These are phyloP conservation scores for Synanthedon tipuliformis DNA, from an alignment of 2,888 invertebrate species.

Conservation along the genomic window DNA sequence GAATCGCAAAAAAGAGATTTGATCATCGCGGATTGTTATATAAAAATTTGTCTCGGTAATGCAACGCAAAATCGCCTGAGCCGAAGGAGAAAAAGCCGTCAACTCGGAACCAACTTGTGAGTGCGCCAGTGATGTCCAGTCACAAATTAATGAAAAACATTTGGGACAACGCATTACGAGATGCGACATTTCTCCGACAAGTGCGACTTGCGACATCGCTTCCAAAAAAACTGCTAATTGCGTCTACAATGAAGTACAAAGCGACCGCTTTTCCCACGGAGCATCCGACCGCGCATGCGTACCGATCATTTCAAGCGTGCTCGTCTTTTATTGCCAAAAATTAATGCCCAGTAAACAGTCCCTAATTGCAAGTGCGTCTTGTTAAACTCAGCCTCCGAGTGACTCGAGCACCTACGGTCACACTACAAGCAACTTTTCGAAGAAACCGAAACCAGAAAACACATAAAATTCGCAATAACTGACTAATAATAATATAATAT, in stretches of 20 bases:
- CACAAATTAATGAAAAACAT: conserved; percentile 56
- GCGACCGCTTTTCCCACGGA: conserved; percentile 65
- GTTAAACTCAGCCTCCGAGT: conserved; percentile 31
- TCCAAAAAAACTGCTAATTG: conserved; percentile 60
- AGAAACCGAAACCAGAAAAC: conserved; percentile 41
- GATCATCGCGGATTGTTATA: conserved; percentile 21
- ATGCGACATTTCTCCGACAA: conserved; percentile 58
- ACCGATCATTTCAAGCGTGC: conserved; percentile 61
- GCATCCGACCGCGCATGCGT: conserved; percentile 48
- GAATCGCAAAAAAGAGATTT: conserved; percentile 40
- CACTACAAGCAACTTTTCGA: conserved; percentile 37
- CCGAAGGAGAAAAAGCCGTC: background rate
- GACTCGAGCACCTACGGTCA: conserved; percentile 25
- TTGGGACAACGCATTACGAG: conserved; percentile 50
- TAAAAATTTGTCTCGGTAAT: conserved; percentile 11
- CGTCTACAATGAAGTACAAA: conserved; percentile 63
- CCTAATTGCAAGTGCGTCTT: conserved; percentile 60
- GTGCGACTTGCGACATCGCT: conserved; percentile 44
- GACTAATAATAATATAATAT: conserved; percentile 52
- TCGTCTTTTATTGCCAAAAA: conserved; percentile 70
- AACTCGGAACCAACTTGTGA: background rate
- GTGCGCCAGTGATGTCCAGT: conserved; percentile 20
- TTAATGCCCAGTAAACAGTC: conserved; percentile 67
- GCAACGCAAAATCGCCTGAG: conserved; percentile 5
- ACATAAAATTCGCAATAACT: conserved; percentile 46